Evolutionary conservation across 2,888 invertebrate genomes (phyloP).

Genomic region (Trichacis sp.): DNA sequence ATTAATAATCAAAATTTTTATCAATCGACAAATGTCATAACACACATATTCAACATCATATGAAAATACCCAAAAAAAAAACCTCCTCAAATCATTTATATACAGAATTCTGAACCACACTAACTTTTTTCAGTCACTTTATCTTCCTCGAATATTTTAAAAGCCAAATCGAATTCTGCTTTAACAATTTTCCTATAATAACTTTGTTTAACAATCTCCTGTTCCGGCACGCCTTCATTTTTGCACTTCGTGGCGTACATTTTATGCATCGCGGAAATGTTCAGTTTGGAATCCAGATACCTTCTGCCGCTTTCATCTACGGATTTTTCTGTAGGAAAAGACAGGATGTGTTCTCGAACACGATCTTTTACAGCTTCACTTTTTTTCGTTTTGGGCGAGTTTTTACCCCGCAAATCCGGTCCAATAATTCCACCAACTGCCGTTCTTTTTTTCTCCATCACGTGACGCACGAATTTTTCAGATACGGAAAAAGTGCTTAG

Average conservation of each 20-base stretch:
- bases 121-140: too few relatives aligned
- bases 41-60: too few relatives aligned
- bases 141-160: slow-evolving; percentile 39
- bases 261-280: slow-evolving; percentile 53
- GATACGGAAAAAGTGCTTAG: slow-evolving; percentile 55
- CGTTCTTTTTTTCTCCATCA: slow-evolving; percentile 53
- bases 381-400: slow-evolving; percentile 55
- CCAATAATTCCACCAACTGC: slow-evolving; percentile 52
- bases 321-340: slow-evolving; percentile 47
- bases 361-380: slow-evolving; percentile 51
- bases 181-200: slow-evolving; percentile 58
- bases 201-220: slow-evolving; percentile 54
- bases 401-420: slow-evolving; percentile 54
- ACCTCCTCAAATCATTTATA: too few relatives aligned
- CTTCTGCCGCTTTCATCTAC: slow-evolving; percentile 41
- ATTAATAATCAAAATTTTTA: too few relatives aligned
- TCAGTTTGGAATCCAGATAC: slow-evolving; percentile 50
- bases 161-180: slow-evolving; percentile 53
- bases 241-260: slow-evolving; percentile 51
- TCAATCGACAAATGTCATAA: too few relatives aligned
- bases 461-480: slow-evolving; percentile 55
- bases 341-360: slow-evolving; percentile 53
- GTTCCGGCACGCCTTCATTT: slow-evolving; percentile 49
- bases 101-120: too few relatives aligned
- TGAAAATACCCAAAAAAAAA: too few relatives aligned